Percentiles rank a stretch among this genome's conserved stretches.
Evolutionary conservation across 2,113 vertebrate genomes (phyloP).

Genomic region (Chlorocebus sabaeus): DNA sequence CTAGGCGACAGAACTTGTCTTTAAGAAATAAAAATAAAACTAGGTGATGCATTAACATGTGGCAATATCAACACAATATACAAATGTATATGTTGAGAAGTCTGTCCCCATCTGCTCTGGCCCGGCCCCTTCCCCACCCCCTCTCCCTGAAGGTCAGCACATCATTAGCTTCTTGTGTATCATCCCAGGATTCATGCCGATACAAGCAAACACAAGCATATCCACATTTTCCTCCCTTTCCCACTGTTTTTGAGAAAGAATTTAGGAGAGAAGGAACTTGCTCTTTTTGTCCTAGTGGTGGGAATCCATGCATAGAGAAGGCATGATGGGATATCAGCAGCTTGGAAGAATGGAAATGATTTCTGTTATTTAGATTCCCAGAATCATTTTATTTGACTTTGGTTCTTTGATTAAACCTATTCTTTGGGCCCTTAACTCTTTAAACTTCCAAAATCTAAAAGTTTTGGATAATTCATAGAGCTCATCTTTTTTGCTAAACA

Average conservation of each 20-base stretch:
- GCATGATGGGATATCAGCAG: background rate
- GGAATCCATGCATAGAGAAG: background rate
- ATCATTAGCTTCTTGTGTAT: background rate
- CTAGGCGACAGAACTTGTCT: too few species aligned
- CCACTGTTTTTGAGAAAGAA: background rate
- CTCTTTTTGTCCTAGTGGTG: background rate
- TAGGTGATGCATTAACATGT: background rate
- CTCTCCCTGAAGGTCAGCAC: background rate
- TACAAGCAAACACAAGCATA: background rate
- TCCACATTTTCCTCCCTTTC: background rate
- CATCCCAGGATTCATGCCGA: background rate
- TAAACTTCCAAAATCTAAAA: slow-evolving; percentile 9
- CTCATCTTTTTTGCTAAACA: background rate
- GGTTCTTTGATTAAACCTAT: background rate
- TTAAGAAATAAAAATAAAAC: too few species aligned
- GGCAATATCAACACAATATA: background rate
- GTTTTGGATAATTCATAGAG: slow-evolving; percentile 2
- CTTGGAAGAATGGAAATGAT: background rate
- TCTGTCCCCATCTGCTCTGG: background rate
- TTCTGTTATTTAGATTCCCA: background rate
- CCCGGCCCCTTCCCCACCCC: background rate
- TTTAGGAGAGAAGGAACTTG: background rate
- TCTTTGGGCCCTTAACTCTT: background rate
- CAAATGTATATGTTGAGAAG: background rate
- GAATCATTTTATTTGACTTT: background rate